Percentiles rank a stretch among this genome's conserved stretches.
phyloP scores from a whole-genome alignment of 2,888 invertebrate species.

The Pachliopta kotzebuea region DNA sequence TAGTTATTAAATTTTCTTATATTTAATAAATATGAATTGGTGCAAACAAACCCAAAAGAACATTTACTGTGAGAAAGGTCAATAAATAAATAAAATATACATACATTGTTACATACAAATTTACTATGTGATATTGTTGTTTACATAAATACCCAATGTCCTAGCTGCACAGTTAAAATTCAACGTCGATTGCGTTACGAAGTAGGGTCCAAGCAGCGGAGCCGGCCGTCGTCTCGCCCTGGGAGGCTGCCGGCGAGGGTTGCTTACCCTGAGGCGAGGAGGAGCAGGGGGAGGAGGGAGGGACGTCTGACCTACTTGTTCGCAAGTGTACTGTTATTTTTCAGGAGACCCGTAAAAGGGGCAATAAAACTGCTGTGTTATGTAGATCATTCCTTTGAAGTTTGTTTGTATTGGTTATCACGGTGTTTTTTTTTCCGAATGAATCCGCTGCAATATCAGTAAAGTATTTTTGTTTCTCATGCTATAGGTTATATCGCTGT shows the following conservation, averaged over 20 bases:
- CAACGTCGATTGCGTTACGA: constrained; percentile 13
- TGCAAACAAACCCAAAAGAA: too few species aligned
- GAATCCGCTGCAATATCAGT: too few species aligned
- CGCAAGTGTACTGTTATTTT: constrained; percentile 1
- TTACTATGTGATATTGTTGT: not conserved
- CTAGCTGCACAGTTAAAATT: constrained; percentile 10
- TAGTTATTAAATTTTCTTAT: too few species aligned
- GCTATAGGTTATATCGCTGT: too few species aligned
- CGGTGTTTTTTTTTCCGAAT: not conserved
- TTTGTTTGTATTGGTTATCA: not conserved
- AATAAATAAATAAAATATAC: too few species aligned
- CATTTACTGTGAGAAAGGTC: too few species aligned
- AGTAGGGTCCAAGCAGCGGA: not conserved
- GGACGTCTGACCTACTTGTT: constrained; percentile 18
- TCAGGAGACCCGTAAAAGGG: constrained; percentile 19
- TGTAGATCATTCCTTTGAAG: constrained; percentile 7
- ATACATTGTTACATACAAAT: too few species aligned
- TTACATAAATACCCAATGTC: not conserved
- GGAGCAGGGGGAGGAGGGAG: too few species aligned
- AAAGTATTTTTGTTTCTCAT: too few species aligned
- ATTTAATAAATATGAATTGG: too few species aligned
- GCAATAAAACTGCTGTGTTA: constrained; percentile 6
- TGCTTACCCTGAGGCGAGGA: not conserved
- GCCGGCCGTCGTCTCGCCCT: not conserved
- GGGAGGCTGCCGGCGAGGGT: not conserved